A percentile compares a stretch with the other conserved stretches of the same genome.
Conservation (phyloP, 2,113 vertebrate genomes). For the Oreochromis spilurus region DNA sequence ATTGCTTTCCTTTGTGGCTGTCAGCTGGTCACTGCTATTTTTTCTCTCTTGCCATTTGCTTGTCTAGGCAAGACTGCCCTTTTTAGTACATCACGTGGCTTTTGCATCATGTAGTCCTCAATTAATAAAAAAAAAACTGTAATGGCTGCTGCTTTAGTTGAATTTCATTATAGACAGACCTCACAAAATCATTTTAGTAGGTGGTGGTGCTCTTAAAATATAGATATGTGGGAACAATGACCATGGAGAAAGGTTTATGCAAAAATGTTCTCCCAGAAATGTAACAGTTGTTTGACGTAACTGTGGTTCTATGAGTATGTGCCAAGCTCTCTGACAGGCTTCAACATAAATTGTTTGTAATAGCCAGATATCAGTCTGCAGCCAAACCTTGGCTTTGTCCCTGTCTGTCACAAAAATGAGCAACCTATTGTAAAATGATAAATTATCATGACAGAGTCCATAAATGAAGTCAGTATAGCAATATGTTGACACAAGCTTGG, state of each 20-base stretch:
- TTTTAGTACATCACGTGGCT: rapidly evolving
- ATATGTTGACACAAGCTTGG: background rate
- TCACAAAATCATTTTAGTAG: background rate
- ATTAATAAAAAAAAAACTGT: background rate
- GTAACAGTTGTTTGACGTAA: background rate
- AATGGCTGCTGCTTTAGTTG: background rate
- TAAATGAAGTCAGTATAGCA: background rate
- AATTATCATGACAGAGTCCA: background rate
- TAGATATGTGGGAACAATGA: background rate
- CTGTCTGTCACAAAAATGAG: background rate
- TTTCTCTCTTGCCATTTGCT: background rate
- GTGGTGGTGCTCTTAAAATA: background rate
- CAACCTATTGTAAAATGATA: background rate
- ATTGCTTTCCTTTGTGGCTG: rapidly evolving
- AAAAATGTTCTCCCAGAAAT: background rate
- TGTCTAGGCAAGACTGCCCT: background rate
- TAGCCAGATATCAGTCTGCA: background rate
- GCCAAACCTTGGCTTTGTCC: background rate
- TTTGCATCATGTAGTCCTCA: background rate
- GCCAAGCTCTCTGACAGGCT: background rate
- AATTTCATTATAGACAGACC: background rate
- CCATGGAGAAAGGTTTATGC: background rate
- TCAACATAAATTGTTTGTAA: background rate
- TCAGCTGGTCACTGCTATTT: background rate
- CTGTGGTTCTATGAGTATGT: too few relatives aligned